A percentile compares a stretch with the other conserved stretches of the same genome.
phyloP scores from a whole-genome alignment of 2,113 vertebrate genomes.

The Hippocampus guttulatus region DNA sequence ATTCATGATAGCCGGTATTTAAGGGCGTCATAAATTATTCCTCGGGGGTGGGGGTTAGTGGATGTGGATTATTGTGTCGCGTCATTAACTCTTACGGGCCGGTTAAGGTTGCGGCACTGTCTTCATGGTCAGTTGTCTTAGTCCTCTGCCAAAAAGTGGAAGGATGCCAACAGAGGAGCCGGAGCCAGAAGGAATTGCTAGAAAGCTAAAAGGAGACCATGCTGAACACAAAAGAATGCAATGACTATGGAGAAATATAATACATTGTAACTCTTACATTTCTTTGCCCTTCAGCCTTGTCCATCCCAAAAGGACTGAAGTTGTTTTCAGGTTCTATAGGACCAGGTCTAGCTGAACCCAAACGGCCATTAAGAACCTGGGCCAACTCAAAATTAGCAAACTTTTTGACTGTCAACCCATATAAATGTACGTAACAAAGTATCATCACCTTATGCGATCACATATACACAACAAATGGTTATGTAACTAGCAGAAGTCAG shows the following conservation, averaged over 20 bases:
- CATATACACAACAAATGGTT: no score
- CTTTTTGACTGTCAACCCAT: not conserved
- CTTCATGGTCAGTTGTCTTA: conserved; percentile 12
- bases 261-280: no score
- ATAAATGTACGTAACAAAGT: no score
- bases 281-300: no score
- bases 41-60: conserved; percentile 8
- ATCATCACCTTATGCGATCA: no score
- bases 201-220: conserved; percentile 20
- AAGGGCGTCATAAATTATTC: not conserved
- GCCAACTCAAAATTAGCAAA: not conserved
- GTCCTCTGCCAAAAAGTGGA: conserved; percentile 9
- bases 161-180: conserved; percentile 7
- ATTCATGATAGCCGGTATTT: conserved; percentile 1
- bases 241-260: not conserved
- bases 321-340: not conserved
- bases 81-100: conserved; percentile 54
- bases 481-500: no score
- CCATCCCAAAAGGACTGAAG: not conserved
- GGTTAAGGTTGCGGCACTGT: conserved; percentile 41
- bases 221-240: conserved; percentile 30
- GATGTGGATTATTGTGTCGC: conserved; percentile 50
- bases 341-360: not conserved
- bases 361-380: not conserved
- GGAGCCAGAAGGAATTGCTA: conserved; percentile 18